Evolutionary conservation across 1,140 invertebrate species (phyloP), one percentile per base, ranked within the genome.

Genomic region (Probaryconus sp.): DNA sequence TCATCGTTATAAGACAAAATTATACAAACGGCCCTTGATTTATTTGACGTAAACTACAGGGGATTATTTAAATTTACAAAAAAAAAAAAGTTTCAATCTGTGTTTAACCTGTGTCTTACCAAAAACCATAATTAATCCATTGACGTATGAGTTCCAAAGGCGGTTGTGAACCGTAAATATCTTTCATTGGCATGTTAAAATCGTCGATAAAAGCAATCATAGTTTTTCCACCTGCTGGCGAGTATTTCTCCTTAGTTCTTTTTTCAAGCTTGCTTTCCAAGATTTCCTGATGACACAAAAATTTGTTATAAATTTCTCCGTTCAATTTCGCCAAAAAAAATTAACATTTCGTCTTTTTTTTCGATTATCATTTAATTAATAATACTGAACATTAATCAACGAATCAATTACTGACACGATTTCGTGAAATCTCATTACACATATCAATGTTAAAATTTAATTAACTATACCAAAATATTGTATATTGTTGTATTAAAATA

Each of bases 101-200:
- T n/a, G n/a, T n/a, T 50, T 35, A n/a, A 26, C 28, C 26, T 11
- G 5, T 6, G 4, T 48, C 7, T 65, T 79, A 86, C 94, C 95
- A 96, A 86, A 96, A 96, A 13, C 92, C 93, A 81, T 96, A 95
- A 86, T 95, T 94, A 18, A 96, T 89, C 93, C 93, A 95, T 71
- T 96, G 92, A n/a, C 93, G 88, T 51, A 96, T 90, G 14, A 96
- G 83, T 85, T 97, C 95, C 2, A 97, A 82, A 1, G 95, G 94
- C 7, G 95, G 94, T 80, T 96, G 95, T 0, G 94, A 94, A 0
- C 94, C 95, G 82, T 94, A 96, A 4, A 89, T 90, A 72, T 96
- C 95, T 72, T 94, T 94, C n/a, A 92, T 92, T 0, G 95, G 95
- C 93, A 96, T 96, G 83, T 96, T 96, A 72, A 96, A 92, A 82